Base-by-base conservation (phyloP, 2,888 invertebrate species). In the Nymphalis urticae region DNA sequence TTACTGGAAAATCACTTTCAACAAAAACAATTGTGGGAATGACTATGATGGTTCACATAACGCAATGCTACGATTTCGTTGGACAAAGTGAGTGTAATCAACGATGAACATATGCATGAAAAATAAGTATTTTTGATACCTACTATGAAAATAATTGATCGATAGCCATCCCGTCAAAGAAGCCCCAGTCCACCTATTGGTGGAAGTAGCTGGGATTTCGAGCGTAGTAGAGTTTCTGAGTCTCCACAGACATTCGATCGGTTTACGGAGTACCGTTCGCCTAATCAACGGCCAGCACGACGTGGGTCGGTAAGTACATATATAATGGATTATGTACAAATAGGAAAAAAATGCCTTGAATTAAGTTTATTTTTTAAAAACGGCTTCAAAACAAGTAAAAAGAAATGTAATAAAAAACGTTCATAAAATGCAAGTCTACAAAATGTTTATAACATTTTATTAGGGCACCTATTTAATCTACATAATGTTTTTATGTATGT, bases 171-270 rank as follows among this genome's bases (percentile, higher is more conserved):
- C 17, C 48, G 64, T 7, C 62, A 64, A 27, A 66, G 59, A 53
- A 68, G 66, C 19, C 66, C 68, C 16, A 66, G 70, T 36, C 70
- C 70, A 60, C 70, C 72, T 10, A 68, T 70, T 32, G 21, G 60
- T 42, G 19, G 32, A 53, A 47, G 64, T 60, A 64, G 51, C 24
- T 9, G 13, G n/a, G 42, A 50, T 19, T 50, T 42, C 24, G 51
- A n/a, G 19, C 21, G n/a, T 50, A 19, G 17, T 19, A 58, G 19
- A 58, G 19, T 32, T 56, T 24, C n/a, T 42, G 48, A 48, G 19
- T 58, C 58, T 36, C 17, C 60, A 24, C 17, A 24, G 53, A n/a
- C 8, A 10, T 24, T 19, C 21, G 48, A 21, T 19, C 19, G 21
- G 27, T 54, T 54, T 6, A 17, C n/a, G 3, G 21, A 42, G 17